A percentile compares a stretch with the other conserved stretches of the same genome.
Conservation (phyloP, 2,797 vertebrate species). For the Megalops cyprinoides region DNA sequence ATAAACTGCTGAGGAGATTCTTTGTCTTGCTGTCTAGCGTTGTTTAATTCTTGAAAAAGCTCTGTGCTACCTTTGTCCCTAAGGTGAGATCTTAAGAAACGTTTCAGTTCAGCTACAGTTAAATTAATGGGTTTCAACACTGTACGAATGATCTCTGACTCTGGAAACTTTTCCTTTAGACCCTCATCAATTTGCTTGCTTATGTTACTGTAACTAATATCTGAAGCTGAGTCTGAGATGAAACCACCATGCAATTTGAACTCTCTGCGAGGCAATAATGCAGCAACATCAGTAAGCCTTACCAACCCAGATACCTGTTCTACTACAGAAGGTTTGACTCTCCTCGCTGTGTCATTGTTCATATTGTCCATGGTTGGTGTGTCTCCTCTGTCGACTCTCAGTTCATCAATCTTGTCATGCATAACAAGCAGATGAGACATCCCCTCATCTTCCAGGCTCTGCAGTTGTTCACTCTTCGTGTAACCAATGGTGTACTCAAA, state of each 20-base stretch:
- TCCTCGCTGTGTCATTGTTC: not conserved
- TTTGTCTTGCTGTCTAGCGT: conserved; percentile 41
- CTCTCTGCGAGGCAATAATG: conserved; percentile 20
- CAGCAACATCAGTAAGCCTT: conserved; percentile 31
- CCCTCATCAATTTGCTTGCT: conserved; percentile 51
- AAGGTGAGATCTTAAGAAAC: conserved; percentile 40
- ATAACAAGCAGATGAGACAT: conserved; percentile 22
- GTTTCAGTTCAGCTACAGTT: conserved; percentile 39
- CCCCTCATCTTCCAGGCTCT: conserved; percentile 35
- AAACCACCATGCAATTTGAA: conserved; percentile 35
- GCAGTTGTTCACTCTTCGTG: conserved; percentile 29
- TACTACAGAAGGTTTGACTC: not conserved
- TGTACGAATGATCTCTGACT: conserved; percentile 40
- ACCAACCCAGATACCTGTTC: conserved; percentile 25
- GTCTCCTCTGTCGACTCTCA: conserved; percentile 6
- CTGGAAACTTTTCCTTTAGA: conserved; percentile 33
- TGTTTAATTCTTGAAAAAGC: conserved; percentile 47
- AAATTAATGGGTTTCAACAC: conserved; percentile 35
- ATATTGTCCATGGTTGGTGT: not conserved
- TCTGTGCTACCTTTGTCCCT: conserved; percentile 47
- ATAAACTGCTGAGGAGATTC: conserved; percentile 36
- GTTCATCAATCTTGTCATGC: conserved; percentile 26
- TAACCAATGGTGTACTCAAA: conserved; percentile 33
- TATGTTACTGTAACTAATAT: conserved; percentile 18
- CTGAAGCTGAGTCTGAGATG: conserved; percentile 33